Base-by-base conservation (phyloP, 2,797 vertebrate genomes). In the Craterocephalus amniculus region DNA sequence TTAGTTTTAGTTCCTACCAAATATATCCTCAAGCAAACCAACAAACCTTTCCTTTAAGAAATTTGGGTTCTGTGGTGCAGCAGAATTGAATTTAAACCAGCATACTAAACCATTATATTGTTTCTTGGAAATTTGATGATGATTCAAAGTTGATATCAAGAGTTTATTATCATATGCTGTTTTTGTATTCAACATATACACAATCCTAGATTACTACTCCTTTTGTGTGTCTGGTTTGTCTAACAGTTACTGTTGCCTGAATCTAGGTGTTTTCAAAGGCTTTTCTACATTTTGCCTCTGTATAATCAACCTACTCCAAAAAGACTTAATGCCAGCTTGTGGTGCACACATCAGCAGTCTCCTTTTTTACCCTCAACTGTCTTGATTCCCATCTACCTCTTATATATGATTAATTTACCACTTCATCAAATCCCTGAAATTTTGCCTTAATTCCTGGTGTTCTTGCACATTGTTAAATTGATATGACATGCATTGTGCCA, bases 371-470 rank as follows among this genome's bases (percentile, higher is more conserved):
- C 83, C 76, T 78, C 78, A 63, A 81, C 74, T 86, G 73, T 88
- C 71, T 81, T 77, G 54, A 88, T 87, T 82, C 86, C 76, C 77
- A 83, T 89, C 90, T 93, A 92, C 91, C 89, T 93, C 92, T 83
- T 71, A 80, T 87, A 72, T 87, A 76, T 77, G 61, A 74, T 81
- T 70, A 81, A 86, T 74, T 78, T 76, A 70, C 75, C 82, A 79
- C 83, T 55, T 86, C 67, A 79, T 81, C 59, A 57, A 54, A 84
- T 87, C 51, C 63, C 72, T 88, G 59, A 75, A 76, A 49, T 72
- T 78, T 83, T 87, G 88, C 90, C 88, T 88, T 90, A 85, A 88
- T 75, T 82, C 67, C 75, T 86, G 71, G 69, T 83, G 70, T 68
- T 74, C 73, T 58, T 74, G 79, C 70, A 62, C 51, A 31, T 76